Evolutionary conservation across 1,140 invertebrate genomes (phyloP).

Genomic region (Parasteatoda tepidariorum): DNA sequence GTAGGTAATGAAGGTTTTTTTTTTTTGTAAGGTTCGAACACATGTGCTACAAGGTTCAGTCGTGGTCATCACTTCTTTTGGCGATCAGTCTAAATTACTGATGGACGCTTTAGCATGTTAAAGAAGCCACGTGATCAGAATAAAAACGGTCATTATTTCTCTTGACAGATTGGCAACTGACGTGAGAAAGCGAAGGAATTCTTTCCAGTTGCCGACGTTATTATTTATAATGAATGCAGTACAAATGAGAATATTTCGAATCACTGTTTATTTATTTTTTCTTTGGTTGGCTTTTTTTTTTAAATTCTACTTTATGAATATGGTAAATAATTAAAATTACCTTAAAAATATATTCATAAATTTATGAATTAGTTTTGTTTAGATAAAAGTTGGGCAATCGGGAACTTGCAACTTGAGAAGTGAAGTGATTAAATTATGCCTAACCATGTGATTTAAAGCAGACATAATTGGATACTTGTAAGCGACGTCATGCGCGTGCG

Average conservation of each 20-base stretch:
- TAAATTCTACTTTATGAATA: neutral
- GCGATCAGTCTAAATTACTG: constrained; percentile 47
- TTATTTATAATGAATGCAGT: constrained; percentile 47
- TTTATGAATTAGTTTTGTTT: too few relatives aligned
- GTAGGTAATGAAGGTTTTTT: constrained; percentile 31
- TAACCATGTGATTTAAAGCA: too few relatives aligned
- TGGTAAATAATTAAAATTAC: constrained; percentile 19
- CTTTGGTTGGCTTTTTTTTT: neutral
- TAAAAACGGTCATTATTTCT: constrained; percentile 52
- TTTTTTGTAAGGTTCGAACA: neutral
- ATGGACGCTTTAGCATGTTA: constrained; percentile 10
- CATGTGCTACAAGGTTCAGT: constrained; percentile 30
- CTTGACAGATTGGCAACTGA: constrained; percentile 55
- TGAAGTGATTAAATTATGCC: too few relatives aligned
- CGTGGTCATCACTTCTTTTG: constrained; percentile 34
- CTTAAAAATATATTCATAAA: too few relatives aligned
- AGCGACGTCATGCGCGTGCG: too few relatives aligned
- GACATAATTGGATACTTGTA: too few relatives aligned
- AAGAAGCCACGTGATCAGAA: constrained; percentile 45
- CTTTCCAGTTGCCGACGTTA: neutral
- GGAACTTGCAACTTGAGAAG: too few relatives aligned
- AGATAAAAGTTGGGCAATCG: too few relatives aligned
- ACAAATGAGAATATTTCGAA: constrained; percentile 43
- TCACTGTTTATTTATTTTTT: constrained; percentile 7
- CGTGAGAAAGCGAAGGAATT: constrained; percentile 39